Base-by-base conservation (phyloP, 2,888 invertebrate species). In the Tineola bisselliella region DNA sequence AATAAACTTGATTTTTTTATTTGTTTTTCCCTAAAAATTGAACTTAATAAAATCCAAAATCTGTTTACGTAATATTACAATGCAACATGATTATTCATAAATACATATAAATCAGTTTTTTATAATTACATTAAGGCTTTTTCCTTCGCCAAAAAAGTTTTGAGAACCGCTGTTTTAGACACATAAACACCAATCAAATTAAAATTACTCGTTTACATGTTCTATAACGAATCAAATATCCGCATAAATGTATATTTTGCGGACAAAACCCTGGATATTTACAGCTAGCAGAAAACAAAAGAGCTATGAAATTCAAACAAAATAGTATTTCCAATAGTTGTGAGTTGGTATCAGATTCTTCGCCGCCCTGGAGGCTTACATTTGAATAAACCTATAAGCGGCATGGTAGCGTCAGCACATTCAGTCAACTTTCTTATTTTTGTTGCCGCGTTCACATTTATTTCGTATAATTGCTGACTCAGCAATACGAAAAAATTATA, bases 341-440 rank as follows among this genome's bases (percentile, higher is more conserved):
- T 56, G 17, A 58, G 58, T 18, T 25, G 56, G 56, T 13, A 6
- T 33, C 58, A 33, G 33, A 58, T 58, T 58, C 58, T 15, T 13
- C 33, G 13, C 33, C 31, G 15, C 44, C 62, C 62, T 44, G 17
- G 18, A 59, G 56, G 61, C 61, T 1, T 15, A 48, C 38, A 62
- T 62, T 62, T 62, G 62, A 62, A 62, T 62, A 62, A 62, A 59
- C 59, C 62, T 59, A 17, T 62, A 62, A 62, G 54, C 38, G 19
- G 52, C 25, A 48, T 10, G 15, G 44, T 30, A 2, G 30, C 56
- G 25, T 56, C 56, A 56, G 56, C 56, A 56, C 56, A 56, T 56
- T 56, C 56, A 56, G 25, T 56, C 56, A 56, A 30, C 11, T 25
- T 30, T 56, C 19, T 56, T 56, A 56, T 56, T 56, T 30, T 13